phyloP scores from a whole-genome alignment of 2,888 invertebrate species.

The Troides oblongomaculatus region DNA sequence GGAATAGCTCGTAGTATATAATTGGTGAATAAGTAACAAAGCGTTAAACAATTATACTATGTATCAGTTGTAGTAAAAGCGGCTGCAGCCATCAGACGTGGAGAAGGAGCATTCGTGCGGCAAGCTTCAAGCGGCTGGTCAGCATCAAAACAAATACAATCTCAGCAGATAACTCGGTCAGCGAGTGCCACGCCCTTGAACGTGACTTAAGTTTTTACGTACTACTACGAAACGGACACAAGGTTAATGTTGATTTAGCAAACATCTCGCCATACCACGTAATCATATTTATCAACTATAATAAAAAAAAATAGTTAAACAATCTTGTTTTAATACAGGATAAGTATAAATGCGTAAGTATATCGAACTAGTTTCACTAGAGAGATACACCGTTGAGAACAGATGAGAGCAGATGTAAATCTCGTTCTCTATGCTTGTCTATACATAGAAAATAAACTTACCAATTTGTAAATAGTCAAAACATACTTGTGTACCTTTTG shows the following conservation, averaged over 20 bases:
- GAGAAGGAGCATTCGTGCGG: conserved; percentile 9
- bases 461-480: too few relatives aligned
- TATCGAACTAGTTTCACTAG: too few relatives aligned
- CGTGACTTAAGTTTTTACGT: conserved; percentile 52
- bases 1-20: neutral
- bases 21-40: neutral
- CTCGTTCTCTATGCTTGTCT: too few relatives aligned
- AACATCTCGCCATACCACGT: too few relatives aligned
- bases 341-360: too few relatives aligned
- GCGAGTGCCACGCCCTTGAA: conserved; percentile 64
- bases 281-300: too few relatives aligned
- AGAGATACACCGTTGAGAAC: too few relatives aligned
- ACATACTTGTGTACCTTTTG: too few relatives aligned
- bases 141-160: conserved; percentile 27
- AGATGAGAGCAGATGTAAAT: too few relatives aligned
- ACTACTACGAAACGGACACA: conserved; percentile 6
- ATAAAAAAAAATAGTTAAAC: too few relatives aligned
- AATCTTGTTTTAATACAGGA: too few relatives aligned
- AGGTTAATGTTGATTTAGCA: conserved; percentile 21
- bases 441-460: too few relatives aligned
- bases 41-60: neutral
- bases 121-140: conserved; percentile 10
- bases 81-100: neutral
- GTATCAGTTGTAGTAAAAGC: neutral
- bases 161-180: conserved; percentile 49